Evolutionary conservation across 2,888 invertebrate species (phyloP).

Genomic region (Cabera pusaria): DNA sequence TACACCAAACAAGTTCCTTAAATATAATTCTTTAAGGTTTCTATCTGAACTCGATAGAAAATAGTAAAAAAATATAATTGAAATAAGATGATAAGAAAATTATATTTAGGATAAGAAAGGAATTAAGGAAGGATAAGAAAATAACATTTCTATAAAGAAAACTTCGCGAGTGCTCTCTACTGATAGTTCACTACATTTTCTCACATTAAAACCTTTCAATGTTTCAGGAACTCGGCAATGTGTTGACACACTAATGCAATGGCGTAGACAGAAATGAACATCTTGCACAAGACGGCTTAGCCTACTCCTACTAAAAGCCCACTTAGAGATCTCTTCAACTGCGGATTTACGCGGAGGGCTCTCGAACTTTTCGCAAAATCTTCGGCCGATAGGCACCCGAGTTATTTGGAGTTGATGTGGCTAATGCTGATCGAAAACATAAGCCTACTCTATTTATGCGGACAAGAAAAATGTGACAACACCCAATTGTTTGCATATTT

Average conservation of each 20-base stretch:
- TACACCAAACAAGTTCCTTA: too few species aligned
- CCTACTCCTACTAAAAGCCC: slow-evolving; percentile 80
- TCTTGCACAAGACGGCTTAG: slow-evolving; percentile 77
- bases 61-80: too few species aligned
- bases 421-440: slow-evolving; percentile 35
- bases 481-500: too few species aligned
- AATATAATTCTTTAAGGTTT: too few species aligned
- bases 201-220: slow-evolving; percentile 25
- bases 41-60: too few species aligned
- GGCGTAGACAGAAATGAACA: slow-evolving; percentile 71
- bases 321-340: slow-evolving; percentile 77
- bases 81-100: too few species aligned
- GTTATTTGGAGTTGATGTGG: slow-evolving; percentile 55
- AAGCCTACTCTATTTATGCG: slow-evolving; percentile 19
- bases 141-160: too few species aligned
- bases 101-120: too few species aligned
- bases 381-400: slow-evolving; percentile 58
- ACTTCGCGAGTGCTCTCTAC: background rate
- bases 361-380: slow-evolving; percentile 66
- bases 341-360: slow-evolving; percentile 73
- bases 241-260: slow-evolving; percentile 45
- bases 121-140: too few species aligned
- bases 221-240: slow-evolving; percentile 26
- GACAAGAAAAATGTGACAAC: slow-evolving; percentile 6
- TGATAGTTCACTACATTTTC: slow-evolving; percentile 4